Percentiles rank a stretch among this genome's conserved stretches.
Evolutionary conservation across 53 echinoderm and acorn worm species (phyloP).

Genomic region (Apostichopus leukothele): DNA sequence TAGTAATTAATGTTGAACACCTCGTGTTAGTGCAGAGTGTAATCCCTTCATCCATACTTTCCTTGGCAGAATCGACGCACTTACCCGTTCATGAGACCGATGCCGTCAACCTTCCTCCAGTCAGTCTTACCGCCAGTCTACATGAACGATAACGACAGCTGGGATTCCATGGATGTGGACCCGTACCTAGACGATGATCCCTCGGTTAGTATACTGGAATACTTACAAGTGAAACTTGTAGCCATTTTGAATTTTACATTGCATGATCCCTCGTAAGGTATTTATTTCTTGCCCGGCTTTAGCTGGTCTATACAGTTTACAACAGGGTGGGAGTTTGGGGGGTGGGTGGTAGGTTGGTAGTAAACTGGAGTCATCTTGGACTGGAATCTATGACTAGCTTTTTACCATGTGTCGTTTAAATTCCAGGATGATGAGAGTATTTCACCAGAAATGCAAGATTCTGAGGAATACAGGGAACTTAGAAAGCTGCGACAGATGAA

Average conservation of each 20-base stretch:
- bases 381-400: no score
- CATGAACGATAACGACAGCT: constrained; percentile 85
- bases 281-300: no score
- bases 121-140: constrained; percentile 82
- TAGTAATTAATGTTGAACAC: no score
- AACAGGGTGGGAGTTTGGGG: no score
- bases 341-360: no score
- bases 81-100: constrained; percentile 39
- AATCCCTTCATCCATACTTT: no score
- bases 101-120: constrained; percentile 91
- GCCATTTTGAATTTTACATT: not conserved
- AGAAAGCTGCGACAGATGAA: constrained; percentile 74
- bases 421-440: constrained; percentile 86
- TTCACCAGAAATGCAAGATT: constrained; percentile 65
- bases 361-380: no score
- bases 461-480: constrained; percentile 79
- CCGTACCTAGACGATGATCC: constrained; percentile 55
- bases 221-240: not conserved
- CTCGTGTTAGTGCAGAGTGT: no score
- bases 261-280: no score
- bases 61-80: not conserved
- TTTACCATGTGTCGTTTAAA: no score
- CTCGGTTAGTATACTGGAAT: constrained; percentile 56
- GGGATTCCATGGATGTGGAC: constrained; percentile 38
- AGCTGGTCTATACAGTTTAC: no score